A percentile compares a stretch with the other conserved stretches of the same genome.
These are phyloP conservation scores for Drosophila kikkawai DNA, from an alignment of 1,140 invertebrate genomes.

Conservation along the genomic window DNA sequence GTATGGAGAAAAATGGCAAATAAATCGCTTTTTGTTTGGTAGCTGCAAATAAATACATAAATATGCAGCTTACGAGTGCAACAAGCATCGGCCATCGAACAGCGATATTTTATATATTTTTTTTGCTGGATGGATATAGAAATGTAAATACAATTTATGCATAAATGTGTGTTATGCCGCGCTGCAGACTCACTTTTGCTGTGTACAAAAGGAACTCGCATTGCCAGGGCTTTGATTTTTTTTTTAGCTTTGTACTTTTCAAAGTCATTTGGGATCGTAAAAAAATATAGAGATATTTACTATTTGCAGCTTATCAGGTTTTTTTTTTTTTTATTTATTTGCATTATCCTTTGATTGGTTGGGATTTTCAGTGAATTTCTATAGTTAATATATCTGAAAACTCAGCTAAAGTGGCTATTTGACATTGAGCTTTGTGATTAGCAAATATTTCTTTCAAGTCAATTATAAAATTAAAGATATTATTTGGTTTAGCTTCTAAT, in stretches of 20 bases:
- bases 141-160: constrained; percentile 69
- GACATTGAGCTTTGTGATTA: constrained; percentile 17
- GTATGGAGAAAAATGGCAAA: constrained; percentile 39
- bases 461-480: neutral
- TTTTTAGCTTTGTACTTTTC: constrained; percentile 4
- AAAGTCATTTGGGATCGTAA: constrained; percentile 20
- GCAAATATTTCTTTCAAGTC: neutral
- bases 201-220: constrained; percentile 6
- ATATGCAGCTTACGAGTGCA: constrained; percentile 66
- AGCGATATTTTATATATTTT: constrained; percentile 41
- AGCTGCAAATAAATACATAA: constrained; percentile 68
- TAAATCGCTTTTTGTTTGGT: constrained; percentile 65
- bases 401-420: constrained; percentile 1
- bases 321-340: constrained; percentile 6
- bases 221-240: constrained; percentile 9
- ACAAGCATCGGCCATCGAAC: constrained; percentile 18
- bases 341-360: neutral
- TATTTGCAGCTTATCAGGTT: constrained; percentile 32
- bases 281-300: constrained; percentile 12
- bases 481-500: neutral
- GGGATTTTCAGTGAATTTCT: constrained; percentile 6
- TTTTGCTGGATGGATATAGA: constrained; percentile 38
- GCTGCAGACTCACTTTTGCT: constrained; percentile 16
- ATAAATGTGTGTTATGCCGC: constrained; percentile 20
- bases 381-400: neutral